phyloP scores from a whole-genome alignment of 2,888 invertebrate genomes.

The Heliconius ethilla region DNA sequence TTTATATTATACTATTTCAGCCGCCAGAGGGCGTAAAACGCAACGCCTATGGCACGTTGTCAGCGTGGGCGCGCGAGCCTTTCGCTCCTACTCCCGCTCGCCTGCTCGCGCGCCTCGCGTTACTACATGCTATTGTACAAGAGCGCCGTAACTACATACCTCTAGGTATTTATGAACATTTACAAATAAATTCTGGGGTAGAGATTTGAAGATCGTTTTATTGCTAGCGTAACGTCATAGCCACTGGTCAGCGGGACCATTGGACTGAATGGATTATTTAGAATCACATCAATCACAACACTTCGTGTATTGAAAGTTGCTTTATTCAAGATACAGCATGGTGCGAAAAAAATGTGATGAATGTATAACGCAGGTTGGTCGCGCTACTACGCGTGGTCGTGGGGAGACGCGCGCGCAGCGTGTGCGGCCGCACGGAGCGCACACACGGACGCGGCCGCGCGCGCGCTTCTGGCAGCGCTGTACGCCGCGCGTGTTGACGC shows the following conservation, averaged over 20 bases:
- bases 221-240: no score
- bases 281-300: no score
- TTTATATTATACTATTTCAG: slow-evolving; percentile 54
- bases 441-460: slow-evolving; percentile 47
- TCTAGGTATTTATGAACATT: slow-evolving; percentile 82
- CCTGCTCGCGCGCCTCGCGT: slow-evolving; percentile 85
- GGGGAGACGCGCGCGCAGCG: slow-evolving; percentile 66
- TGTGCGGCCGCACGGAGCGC: slow-evolving; percentile 42
- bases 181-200: background rate
- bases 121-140: slow-evolving; percentile 94
- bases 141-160: slow-evolving; percentile 96
- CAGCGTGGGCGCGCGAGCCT: slow-evolving; percentile 85
- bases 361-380: slow-evolving; percentile 68
- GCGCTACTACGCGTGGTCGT: slow-evolving; percentile 74
- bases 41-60: slow-evolving; percentile 88
- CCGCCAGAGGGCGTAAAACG: slow-evolving; percentile 93
- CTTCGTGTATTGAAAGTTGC: background rate
- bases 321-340: background rate
- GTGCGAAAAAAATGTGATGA: background rate
- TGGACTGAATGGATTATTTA: no score
- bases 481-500: slow-evolving; percentile 64
- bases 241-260: no score
- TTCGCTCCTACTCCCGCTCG: slow-evolving; percentile 55
- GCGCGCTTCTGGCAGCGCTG: slow-evolving; percentile 57
- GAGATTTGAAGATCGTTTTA: no score